Percentiles rank a stretch among this genome's conserved stretches.
These are phyloP conservation scores for Kryptolebias marmoratus DNA, from an alignment of 2,113 vertebrate genomes.

Conservation along the genomic window DNA sequence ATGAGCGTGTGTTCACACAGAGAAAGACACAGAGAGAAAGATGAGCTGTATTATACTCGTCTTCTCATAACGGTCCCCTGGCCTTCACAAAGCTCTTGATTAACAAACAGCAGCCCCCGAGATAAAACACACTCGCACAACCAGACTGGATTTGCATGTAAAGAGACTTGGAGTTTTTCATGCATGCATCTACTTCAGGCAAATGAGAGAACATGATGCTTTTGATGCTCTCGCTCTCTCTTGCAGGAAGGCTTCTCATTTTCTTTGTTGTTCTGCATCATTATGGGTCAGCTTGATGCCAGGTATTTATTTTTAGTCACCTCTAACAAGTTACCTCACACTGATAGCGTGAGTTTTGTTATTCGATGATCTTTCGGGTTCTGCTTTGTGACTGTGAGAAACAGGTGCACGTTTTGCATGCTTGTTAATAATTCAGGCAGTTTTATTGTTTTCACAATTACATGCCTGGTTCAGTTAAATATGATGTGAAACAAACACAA, in stretches of 20 bases:
- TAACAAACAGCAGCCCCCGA: conserved; percentile 73
- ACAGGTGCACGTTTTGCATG: neutral
- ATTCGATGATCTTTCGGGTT: conserved; percentile 3
- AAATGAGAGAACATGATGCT: conserved; percentile 37
- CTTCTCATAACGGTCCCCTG: conserved; percentile 68
- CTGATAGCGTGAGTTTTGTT: neutral
- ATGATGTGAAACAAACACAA: neutral
- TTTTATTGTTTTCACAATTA: neutral
- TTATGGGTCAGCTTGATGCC: conserved; percentile 20
- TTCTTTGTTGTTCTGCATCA: conserved; percentile 8
- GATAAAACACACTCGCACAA: conserved; percentile 68
- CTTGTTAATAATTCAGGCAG: neutral
- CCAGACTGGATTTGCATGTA: conserved; percentile 66
- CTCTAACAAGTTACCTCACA: neutral
- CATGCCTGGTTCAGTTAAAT: neutral
- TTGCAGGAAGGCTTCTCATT: conserved; percentile 13
- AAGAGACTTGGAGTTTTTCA: conserved; percentile 62
- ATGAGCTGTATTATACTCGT: conserved; percentile 49
- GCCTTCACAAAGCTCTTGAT: conserved; percentile 77
- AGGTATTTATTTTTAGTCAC: conserved; percentile 16
- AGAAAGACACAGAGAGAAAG: conserved; percentile 55
- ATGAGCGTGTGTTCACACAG: conserved; percentile 69
- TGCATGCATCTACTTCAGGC: conserved; percentile 43
- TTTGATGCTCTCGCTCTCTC: conserved; percentile 33
- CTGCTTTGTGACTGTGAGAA: neutral